Conservation (phyloP, 2,888 invertebrate genomes). For the Ophraella communa region DNA sequence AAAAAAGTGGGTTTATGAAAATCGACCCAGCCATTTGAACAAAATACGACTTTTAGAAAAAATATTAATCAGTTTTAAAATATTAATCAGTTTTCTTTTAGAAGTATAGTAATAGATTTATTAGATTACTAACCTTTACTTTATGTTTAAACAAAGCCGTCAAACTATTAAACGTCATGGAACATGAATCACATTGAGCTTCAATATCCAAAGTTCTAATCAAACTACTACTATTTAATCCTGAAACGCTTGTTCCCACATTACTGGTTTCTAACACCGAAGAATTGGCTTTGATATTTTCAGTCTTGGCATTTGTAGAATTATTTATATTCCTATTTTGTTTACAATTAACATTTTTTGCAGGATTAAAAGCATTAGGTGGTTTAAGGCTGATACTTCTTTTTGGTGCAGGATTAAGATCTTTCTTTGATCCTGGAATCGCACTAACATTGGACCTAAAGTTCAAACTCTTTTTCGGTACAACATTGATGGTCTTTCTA, state of each 20-base stretch:
- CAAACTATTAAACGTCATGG: constrained; percentile 46
- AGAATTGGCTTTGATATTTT: background rate
- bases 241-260: background rate
- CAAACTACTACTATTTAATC: background rate
- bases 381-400: background rate
- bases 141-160: constrained; percentile 43
- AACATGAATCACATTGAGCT: constrained; percentile 49
- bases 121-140: constrained; percentile 33
- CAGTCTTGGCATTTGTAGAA: background rate
- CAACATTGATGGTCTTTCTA: background rate
- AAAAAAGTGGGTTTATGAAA: too few species aligned
- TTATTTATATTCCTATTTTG: background rate
- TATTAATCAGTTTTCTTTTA: too few species aligned
- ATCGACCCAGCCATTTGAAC: too few species aligned
- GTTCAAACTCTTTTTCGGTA: background rate
- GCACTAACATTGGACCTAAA: background rate
- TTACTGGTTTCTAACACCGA: background rate
- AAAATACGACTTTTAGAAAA: too few species aligned
- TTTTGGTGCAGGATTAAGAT: background rate
- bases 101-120: too few species aligned
- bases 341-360: background rate
- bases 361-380: background rate
- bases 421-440: background rate
- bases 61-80: too few species aligned
- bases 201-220: constrained; percentile 20